Conservation (phyloP, 2,888 invertebrate species). For the Lagria hirta region DNA sequence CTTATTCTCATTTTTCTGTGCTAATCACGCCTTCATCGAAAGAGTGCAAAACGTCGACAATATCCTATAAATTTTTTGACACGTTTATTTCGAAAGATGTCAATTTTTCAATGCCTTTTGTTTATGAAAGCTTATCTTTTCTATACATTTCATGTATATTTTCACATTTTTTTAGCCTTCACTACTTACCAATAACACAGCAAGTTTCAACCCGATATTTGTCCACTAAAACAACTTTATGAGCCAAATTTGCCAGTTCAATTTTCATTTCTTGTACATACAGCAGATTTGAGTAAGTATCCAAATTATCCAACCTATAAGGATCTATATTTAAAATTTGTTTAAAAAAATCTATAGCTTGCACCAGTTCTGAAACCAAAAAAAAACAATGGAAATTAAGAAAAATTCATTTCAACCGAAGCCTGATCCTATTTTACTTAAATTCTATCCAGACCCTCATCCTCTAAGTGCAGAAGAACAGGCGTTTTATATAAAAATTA, state of each 20-base stretch:
- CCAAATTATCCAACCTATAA: slow-evolving; percentile 91
- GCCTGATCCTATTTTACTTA: slow-evolving; percentile 39
- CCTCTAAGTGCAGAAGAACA: slow-evolving; percentile 42
- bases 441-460: slow-evolving; percentile 38
- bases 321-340: slow-evolving; percentile 86
- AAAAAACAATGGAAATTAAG: slow-evolving; percentile 14
- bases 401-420: slow-evolving; percentile 38
- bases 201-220: slow-evolving; percentile 97
- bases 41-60: too few species aligned
- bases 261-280: slow-evolving; percentile 92
- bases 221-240: slow-evolving; percentile 90
- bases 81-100: too few species aligned
- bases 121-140: too few species aligned
- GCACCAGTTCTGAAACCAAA: slow-evolving; percentile 82
- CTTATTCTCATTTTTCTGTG: too few species aligned
- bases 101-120: too few species aligned
- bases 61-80: too few species aligned
- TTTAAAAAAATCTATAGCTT: slow-evolving; percentile 82
- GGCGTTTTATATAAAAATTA: slow-evolving; percentile 40
- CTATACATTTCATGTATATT: too few species aligned
- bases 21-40: too few species aligned
- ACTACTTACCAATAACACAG: slow-evolving; percentile 83
- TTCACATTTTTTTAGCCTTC: slow-evolving; percentile 1
- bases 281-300: slow-evolving; percentile 93
- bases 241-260: slow-evolving; percentile 90